Evolutionary conservation across 2,113 vertebrate species (phyloP).

Genomic region (Brienomyrus brachyistius): DNA sequence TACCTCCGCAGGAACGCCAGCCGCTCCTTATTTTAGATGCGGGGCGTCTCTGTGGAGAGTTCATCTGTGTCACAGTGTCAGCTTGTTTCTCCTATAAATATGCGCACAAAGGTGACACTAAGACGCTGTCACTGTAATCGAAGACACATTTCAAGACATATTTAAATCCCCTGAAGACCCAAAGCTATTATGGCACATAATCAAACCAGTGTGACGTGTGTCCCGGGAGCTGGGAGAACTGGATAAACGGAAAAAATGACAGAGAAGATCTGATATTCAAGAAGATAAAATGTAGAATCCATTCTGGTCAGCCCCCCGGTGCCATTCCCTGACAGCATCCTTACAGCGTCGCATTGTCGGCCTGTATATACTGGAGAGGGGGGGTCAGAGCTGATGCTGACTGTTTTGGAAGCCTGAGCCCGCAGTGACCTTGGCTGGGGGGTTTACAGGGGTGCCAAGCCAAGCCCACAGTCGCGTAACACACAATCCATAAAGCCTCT

Average conservation of each 20-base stretch:
- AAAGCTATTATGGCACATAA: neutral
- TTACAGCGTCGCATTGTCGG: neutral
- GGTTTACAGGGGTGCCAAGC: neutral
- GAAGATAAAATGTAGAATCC: neutral
- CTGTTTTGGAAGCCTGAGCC: neutral
- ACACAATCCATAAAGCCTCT: neutral
- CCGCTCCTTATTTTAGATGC: conserved; percentile 54
- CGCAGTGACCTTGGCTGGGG: neutral
- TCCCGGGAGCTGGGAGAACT: neutral
- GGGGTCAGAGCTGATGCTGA: neutral
- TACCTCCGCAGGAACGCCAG: conserved; percentile 49
- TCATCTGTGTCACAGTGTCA: conserved; percentile 49
- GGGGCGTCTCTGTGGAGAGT: conserved; percentile 54
- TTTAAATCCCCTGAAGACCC: neutral
- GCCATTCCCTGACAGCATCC: neutral
- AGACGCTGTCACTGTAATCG: conserved; percentile 37
- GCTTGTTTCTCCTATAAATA: conserved; percentile 50
- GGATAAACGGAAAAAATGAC: neutral
- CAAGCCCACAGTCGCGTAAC: neutral
- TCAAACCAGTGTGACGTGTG: neutral
- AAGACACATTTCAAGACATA: conserved; percentile 17
- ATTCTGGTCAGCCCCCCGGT: neutral
- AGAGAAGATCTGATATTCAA: conserved; percentile 18
- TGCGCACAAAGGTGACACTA: conserved; percentile 47
- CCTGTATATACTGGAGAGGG: neutral